Percentiles rank a stretch among this genome's conserved stretches.
phyloP scores from a whole-genome alignment of 2,888 invertebrate genomes.

The Caprella mutica region DNA sequence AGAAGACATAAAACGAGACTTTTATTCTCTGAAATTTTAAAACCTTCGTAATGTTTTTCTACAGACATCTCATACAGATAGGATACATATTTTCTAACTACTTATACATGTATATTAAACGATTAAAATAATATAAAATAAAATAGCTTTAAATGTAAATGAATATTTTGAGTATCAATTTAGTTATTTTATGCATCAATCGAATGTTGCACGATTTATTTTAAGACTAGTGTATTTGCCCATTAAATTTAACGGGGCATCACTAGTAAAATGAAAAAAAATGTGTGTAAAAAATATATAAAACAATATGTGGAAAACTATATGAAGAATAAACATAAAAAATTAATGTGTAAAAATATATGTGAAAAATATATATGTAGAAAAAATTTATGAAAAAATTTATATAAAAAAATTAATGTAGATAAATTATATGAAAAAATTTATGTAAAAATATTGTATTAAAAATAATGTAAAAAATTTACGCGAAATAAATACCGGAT shows the following conservation, averaged over 20 bases:
- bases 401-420: neutral
- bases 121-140: too few species aligned
- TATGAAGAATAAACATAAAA: neutral
- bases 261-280: neutral
- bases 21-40: too few species aligned
- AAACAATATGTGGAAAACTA: conserved; percentile 1
- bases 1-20: too few species aligned
- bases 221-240: neutral
- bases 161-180: neutral
- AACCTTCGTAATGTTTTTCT: too few species aligned
- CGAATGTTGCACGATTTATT: neutral
- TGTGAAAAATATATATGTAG: neutral
- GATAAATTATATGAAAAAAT: neutral
- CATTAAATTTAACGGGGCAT: neutral
- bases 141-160: conserved; percentile 17
- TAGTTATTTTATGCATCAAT: neutral
- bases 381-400: neutral
- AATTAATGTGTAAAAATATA: neutral
- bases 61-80: too few species aligned
- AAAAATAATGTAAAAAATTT: neutral
- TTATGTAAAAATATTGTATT: neutral
- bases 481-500: neutral
- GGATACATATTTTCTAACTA: too few species aligned
- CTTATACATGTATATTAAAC: too few species aligned
- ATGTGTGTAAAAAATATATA: neutral